Conservation (phyloP, 2,113 vertebrate species). For the Callipepla squamata region DNA sequence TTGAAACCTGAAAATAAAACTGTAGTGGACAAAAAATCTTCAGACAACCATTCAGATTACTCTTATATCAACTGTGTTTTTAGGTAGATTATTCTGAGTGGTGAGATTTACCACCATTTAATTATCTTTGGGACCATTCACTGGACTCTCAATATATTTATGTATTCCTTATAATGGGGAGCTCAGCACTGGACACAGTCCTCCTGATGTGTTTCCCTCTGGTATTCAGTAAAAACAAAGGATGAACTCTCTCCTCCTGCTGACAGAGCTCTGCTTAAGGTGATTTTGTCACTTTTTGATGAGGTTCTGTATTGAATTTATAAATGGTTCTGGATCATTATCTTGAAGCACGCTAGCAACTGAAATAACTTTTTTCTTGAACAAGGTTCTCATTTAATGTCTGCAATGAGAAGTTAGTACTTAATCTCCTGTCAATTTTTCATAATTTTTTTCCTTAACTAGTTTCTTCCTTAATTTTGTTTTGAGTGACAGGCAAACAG, state of each 20-base stretch:
- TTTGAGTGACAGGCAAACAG: not conserved
- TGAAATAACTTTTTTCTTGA: not conserved
- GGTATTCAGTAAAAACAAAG: not conserved
- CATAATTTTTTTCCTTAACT: not conserved
- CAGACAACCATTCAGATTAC: not conserved
- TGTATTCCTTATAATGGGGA: not conserved
- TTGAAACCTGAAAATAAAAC: not conserved
- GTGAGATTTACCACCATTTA: not conserved
- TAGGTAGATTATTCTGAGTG: not conserved
- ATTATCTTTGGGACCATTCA: not conserved
- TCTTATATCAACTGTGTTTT: not conserved
- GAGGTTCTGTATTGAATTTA: not conserved
- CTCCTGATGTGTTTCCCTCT: not conserved
- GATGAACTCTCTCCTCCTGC: not conserved
- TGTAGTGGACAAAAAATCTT: not conserved
- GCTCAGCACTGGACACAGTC: not conserved
- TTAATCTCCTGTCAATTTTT: not conserved
- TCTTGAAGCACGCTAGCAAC: not conserved
- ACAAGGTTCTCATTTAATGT: not conserved
- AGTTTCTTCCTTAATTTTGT: not conserved
- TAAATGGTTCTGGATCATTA: not conserved
- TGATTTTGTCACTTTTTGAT: not conserved
- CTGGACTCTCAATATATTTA: not conserved
- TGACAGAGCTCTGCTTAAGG: not conserved
- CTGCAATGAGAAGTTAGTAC: not conserved